A percentile compares a stretch with the other conserved stretches of the same genome.
Evolutionary conservation across 2,888 invertebrate species (phyloP).

Genomic region (Cantharis flavilabris): DNA sequence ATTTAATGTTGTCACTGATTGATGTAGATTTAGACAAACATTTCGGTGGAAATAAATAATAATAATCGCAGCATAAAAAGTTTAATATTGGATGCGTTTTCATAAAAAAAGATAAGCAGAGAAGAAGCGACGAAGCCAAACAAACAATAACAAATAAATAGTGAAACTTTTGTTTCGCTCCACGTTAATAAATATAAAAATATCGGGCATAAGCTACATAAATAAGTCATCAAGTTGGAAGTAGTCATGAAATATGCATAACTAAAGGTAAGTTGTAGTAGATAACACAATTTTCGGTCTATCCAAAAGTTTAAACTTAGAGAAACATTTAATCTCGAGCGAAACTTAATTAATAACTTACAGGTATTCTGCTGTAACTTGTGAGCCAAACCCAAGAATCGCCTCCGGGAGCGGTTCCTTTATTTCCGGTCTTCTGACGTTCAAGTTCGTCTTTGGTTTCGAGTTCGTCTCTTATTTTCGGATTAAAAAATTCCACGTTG

Average conservation of each 20-base stretch:
- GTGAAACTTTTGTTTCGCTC: no score
- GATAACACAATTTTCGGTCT: slow-evolving; percentile 8
- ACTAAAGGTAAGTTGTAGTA: neutral
- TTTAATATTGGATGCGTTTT: no score
- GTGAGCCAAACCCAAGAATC: slow-evolving; percentile 88
- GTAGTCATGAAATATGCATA: neutral
- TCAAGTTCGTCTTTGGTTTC: slow-evolving; percentile 69
- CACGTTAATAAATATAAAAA: no score
- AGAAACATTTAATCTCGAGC: neutral
- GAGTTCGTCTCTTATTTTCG: slow-evolving; percentile 67
- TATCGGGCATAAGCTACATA: neutral
- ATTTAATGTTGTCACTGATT: no score
- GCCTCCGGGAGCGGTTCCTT: slow-evolving; percentile 72
- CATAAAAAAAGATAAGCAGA: no score
- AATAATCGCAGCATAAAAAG: no score
- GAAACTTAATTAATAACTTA: slow-evolving; percentile 53
- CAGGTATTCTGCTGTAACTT: slow-evolving; percentile 84
- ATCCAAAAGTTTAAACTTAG: slow-evolving; percentile 6
- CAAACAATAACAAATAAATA: no score
- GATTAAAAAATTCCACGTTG: slow-evolving; percentile 76
- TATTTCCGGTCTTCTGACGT: slow-evolving; percentile 64
- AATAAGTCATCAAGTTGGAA: neutral
- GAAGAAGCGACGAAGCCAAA: no score
- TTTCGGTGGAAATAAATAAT: no score
- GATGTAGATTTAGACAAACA: no score